Base-by-base conservation (phyloP, 1,140 invertebrate species). In the Wasmannia auropunctata region DNA sequence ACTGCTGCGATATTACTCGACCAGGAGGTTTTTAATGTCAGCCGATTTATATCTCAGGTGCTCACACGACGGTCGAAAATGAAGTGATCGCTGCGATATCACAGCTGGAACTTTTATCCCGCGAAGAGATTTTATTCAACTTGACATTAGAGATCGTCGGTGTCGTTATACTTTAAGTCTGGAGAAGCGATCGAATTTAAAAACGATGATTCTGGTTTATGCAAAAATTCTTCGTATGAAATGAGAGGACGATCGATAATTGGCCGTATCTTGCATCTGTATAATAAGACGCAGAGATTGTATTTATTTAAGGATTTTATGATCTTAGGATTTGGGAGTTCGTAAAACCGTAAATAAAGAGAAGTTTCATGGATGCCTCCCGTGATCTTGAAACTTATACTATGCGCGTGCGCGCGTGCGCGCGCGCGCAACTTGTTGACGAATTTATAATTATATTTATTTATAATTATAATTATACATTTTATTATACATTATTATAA, bases 391-490 rank as follows among this genome's bases (percentile, higher is more conserved):
- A 6, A 54, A 56, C 19, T 16, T 28, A 49, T 70, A 31, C 6
- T 70, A 43, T 31, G 56, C 25, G 25, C 22, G 6, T 4, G n/a
- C 37, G 37, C 37, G 19, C n/a, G 56, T 14, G 25, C 22, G 6
- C 10, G n/a, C 37, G 37, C 37, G 19, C n/a, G 34, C n/a, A 25
- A 46, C 14, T 67, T 46, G 63, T 25, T 46, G 37, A 22, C 31
- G 10, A 67, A 28, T 67, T 67, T 40, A 67, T 25, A 37, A 63
- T 63, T 63, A 62, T 62, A 31, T 69, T 69, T n/a, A 70, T 70
- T 37, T 8, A n/a, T 74, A 56, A 54, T 72, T 74, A 56, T 56
- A 74, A 37, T 56, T 56, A 16, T 40, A 56, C 14, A 56, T 74
- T 14, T 62, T 46, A 37, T 28, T 46, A 22, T 34, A 67, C 11